These are phyloP conservation scores for Mobula birostris DNA, from an alignment of 2,113 vertebrate genomes.

Conservation along the genomic window DNA sequence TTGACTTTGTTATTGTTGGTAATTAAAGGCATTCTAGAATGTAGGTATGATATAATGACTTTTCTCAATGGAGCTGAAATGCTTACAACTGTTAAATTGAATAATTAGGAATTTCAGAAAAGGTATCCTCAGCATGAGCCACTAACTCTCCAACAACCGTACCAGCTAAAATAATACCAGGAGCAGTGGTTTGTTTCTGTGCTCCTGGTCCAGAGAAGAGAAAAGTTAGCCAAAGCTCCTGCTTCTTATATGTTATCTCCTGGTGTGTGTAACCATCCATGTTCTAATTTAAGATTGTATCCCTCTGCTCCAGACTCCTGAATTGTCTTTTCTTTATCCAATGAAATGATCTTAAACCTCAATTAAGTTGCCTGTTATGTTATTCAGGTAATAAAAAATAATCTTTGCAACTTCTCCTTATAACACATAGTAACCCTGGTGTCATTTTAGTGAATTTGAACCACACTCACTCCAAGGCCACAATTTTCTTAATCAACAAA, in stretches of 20 bases:
- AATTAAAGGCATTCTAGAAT: not conserved
- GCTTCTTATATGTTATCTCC: not conserved
- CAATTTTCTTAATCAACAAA: not conserved
- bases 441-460: too few species aligned
- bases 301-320: too few species aligned
- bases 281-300: too few species aligned
- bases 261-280: not conserved
- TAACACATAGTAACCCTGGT: too few species aligned
- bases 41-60: not conserved
- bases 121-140: not conserved
- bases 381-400: too few species aligned
- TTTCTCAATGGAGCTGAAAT: not conserved
- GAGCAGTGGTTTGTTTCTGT: not conserved
- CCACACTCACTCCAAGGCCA: not conserved
- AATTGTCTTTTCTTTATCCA: too few species aligned
- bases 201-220: not conserved
- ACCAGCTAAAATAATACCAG: not conserved
- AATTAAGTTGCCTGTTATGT: too few species aligned
- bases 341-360: too few species aligned
- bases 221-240: not conserved
- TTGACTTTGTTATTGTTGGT: not conserved
- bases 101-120: not conserved
- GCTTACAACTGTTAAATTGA: not conserved
- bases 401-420: too few species aligned
- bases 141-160: not conserved